Percentiles rank a stretch among this genome's conserved stretches.
These are phyloP conservation scores for Emydocephalus ijimae DNA, from an alignment of 2,113 vertebrate species.

Conservation along the genomic window DNA sequence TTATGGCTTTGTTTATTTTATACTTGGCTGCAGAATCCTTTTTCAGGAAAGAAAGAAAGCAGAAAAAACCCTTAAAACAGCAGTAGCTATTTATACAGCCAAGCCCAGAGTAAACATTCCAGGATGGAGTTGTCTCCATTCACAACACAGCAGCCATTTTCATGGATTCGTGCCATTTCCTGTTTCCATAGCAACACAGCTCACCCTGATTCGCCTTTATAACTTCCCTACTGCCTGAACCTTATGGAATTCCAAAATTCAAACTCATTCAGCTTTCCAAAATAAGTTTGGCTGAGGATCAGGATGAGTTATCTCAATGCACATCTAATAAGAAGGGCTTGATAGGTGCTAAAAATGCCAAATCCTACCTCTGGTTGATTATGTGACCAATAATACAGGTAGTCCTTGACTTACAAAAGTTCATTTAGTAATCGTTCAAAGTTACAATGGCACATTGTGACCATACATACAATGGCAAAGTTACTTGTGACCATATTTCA, in stretches of 20 bases:
- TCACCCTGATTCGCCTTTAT: conserved; percentile 23
- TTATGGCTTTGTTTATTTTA: conserved; percentile 75
- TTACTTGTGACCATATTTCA: too few species aligned
- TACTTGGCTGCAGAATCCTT: conserved; percentile 72
- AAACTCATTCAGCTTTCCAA: conserved; percentile 5
- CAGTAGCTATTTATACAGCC: conserved; percentile 76
- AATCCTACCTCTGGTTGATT: too few species aligned
- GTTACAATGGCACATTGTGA: too few species aligned
- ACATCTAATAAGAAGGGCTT: not conserved
- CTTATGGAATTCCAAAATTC: conserved; percentile 29
- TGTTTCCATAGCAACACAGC: conserved; percentile 71
- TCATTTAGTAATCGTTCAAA: too few species aligned
- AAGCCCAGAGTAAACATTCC: conserved; percentile 70
- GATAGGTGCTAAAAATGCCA: not conserved
- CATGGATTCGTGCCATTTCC: conserved; percentile 72
- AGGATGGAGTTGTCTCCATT: conserved; percentile 73
- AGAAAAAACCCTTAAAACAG: conserved; percentile 73
- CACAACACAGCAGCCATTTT: conserved; percentile 76
- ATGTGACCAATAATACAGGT: too few species aligned
- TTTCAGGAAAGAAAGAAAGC: conserved; percentile 55
- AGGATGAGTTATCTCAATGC: not conserved
- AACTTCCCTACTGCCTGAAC: conserved; percentile 28
- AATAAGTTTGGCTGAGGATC: conserved; percentile 8
- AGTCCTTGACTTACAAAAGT: too few species aligned
- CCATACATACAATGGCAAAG: too few species aligned